These are phyloP conservation scores for Sycophila texana DNA, from an alignment of 2,888 invertebrate species.

Conservation along the genomic window DNA sequence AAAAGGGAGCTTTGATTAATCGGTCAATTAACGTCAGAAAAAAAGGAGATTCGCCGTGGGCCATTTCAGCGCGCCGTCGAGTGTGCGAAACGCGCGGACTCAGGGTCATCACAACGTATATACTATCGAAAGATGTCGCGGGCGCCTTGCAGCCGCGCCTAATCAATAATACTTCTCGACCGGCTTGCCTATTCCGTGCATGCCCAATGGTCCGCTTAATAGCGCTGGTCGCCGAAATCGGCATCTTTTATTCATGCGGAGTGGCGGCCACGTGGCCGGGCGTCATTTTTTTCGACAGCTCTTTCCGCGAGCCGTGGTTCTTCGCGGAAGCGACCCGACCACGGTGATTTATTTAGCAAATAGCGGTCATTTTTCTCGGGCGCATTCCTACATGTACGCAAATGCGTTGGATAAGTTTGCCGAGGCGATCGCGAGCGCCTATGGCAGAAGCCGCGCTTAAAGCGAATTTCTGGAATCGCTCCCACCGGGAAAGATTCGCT, in stretches of 20 bases:
- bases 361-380: slow-evolving; percentile 52
- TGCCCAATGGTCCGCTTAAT: slow-evolving; percentile 12
- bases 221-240: slow-evolving; percentile 23
- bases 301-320: not conserved
- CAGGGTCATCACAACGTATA: too few species aligned
- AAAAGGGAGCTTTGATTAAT: too few species aligned
- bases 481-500: not conserved
- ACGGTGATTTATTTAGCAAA: slow-evolving; percentile 53
- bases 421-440: not conserved
- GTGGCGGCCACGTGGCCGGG: not conserved
- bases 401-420: slow-evolving; percentile 18
- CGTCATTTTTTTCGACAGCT: not conserved
- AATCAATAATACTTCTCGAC: slow-evolving; percentile 51
- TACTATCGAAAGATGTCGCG: too few species aligned
- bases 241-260: slow-evolving; percentile 53
- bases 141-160: not conserved
- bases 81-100: too few species aligned
- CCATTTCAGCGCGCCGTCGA: too few species aligned
- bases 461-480: not conserved
- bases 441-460: not conserved
- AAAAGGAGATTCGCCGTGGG: too few species aligned
- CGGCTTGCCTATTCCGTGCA: slow-evolving; percentile 25
- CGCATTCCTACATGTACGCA: not conserved
- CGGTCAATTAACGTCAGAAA: too few species aligned
- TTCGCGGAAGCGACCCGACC: too few species aligned